Percentiles rank a stretch among this genome's conserved stretches.
These are phyloP conservation scores for Bombus balteatus DNA, from an alignment of 1,140 invertebrate species.

Conservation along the genomic window DNA sequence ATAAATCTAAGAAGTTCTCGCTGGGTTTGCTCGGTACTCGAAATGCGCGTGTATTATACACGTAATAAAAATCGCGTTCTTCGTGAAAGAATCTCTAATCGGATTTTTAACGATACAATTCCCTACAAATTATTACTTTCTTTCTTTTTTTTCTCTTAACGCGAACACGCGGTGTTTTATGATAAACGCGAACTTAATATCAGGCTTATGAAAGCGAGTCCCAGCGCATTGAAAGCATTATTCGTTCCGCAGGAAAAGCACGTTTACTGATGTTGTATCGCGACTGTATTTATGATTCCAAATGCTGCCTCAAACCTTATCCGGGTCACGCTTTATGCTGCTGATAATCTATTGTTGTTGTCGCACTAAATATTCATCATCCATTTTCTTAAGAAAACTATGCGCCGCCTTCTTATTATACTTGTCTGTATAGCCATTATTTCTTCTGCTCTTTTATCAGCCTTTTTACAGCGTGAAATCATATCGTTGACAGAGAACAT, in stretches of 20 bases:
- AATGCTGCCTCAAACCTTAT: slow-evolving; percentile 10
- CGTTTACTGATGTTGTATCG: slow-evolving; percentile 32
- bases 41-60: not conserved
- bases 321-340: slow-evolving; percentile 20
- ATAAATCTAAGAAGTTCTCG: slow-evolving; percentile 49
- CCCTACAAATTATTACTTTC: not conserved
- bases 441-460: not conserved
- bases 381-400: slow-evolving; percentile 15
- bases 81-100: not conserved
- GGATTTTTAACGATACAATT: not conserved
- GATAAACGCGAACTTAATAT: slow-evolving; percentile 16
- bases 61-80: slow-evolving; percentile 5
- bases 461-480: not conserved
- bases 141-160: no score
- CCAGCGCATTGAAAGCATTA: slow-evolving; percentile 13
- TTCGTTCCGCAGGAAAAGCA: slow-evolving; percentile 28
- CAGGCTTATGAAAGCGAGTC: slow-evolving; percentile 5
- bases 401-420: not conserved
- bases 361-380: slow-evolving; percentile 47
- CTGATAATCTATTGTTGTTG: slow-evolving; percentile 39
- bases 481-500: not conserved
- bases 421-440: not conserved
- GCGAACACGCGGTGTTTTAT: not conserved
- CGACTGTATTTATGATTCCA: slow-evolving; percentile 28
- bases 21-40: slow-evolving; percentile 47